phyloP scores from a whole-genome alignment of 2,113 vertebrate species.

The Elaphurus davidianus region DNA sequence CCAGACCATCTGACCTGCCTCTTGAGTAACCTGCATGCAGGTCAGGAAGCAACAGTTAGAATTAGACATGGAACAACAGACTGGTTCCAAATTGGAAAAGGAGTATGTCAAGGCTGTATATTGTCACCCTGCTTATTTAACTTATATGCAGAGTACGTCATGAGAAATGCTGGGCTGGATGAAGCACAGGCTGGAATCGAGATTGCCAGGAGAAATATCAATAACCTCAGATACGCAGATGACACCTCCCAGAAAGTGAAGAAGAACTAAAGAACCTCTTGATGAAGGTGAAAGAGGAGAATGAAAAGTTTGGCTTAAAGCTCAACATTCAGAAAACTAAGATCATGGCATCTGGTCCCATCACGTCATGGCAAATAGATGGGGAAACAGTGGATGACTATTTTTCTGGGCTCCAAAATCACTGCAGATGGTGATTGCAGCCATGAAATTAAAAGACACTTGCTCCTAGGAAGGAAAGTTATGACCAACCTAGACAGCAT shows the following conservation, averaged over 20 bases:
- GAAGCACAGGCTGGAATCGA: not conserved
- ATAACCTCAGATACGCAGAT: not conserved
- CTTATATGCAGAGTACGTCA: not conserved
- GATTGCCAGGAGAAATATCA: not conserved
- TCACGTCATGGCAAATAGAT: not conserved
- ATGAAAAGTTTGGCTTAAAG: not conserved
- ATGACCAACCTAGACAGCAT: not conserved
- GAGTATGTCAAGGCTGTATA: fast-evolving
- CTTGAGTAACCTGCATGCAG: not conserved
- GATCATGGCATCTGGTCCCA: not conserved
- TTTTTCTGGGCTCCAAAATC: not conserved
- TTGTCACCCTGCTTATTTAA: not conserved
- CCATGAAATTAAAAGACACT: not conserved
- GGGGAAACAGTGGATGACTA: not conserved
- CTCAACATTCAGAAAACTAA: not conserved
- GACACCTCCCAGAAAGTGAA: not conserved
- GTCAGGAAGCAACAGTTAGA: not conserved
- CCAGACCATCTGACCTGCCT: not conserved
- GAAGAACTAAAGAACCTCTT: not conserved
- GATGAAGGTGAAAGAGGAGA: not conserved
- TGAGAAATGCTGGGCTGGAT: not conserved
- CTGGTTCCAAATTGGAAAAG: not conserved
- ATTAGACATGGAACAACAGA: not conserved
- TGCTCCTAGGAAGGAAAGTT: not conserved
- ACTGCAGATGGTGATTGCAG: not conserved